phyloP scores from a whole-genome alignment of 2,797 vertebrate genomes.

The Tapirus indicus region DNA sequence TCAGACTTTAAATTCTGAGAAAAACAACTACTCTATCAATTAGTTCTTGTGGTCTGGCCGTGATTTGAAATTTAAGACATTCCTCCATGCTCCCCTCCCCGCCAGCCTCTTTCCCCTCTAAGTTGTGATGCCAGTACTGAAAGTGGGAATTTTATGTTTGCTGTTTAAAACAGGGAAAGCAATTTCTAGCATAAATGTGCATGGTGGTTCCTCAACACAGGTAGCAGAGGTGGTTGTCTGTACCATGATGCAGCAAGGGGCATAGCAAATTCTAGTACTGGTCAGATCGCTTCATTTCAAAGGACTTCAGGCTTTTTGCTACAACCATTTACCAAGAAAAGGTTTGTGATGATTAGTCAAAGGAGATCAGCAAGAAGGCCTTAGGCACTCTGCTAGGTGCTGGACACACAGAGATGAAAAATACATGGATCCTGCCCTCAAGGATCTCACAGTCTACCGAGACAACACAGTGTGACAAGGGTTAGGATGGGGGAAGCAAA shows the following conservation, averaged over 20 bases:
- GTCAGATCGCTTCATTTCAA: background rate
- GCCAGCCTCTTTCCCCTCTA: too few relatives aligned
- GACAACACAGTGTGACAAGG: background rate
- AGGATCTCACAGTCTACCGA: background rate
- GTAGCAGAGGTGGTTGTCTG: background rate
- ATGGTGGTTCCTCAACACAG: background rate
- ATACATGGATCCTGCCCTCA: background rate
- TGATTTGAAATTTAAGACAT: background rate
- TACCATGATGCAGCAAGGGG: too few relatives aligned
- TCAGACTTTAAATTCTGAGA: slow-evolving; percentile 15
- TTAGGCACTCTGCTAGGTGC: background rate
- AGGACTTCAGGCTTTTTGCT: background rate
- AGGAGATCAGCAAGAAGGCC: background rate
- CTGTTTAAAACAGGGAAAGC: background rate
- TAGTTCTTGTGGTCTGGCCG: background rate
- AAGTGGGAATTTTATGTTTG: background rate
- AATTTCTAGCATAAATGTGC: background rate
- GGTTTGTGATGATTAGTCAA: background rate
- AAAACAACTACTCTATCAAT: slow-evolving; percentile 7
- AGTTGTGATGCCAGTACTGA: background rate
- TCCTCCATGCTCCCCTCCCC: background rate
- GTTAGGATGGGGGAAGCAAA: background rate
- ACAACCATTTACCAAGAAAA: background rate
- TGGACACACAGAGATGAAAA: background rate
- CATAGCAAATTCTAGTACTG: background rate